A percentile compares a stretch with the other conserved stretches of the same genome.
Evolutionary conservation across 1,140 invertebrate genomes (phyloP).

Genomic region (Apocrypta bakeri): DNA sequence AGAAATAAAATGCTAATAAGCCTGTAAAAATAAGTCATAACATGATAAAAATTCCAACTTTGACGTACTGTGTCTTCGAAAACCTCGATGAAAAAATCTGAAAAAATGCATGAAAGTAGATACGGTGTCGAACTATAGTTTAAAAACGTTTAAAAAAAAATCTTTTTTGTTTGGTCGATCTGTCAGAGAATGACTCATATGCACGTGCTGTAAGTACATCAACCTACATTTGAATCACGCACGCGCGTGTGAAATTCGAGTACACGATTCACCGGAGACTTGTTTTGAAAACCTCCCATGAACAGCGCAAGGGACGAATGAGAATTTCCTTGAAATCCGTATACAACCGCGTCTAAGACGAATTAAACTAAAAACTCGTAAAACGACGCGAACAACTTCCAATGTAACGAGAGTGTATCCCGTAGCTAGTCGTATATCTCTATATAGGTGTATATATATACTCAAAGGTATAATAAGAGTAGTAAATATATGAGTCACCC

Average conservation of each 20-base stretch:
- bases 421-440: background rate
- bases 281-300: background rate
- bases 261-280: background rate
- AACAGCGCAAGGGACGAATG: background rate
- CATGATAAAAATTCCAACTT: too few species aligned
- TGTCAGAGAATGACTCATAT: too few species aligned
- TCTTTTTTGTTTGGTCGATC: too few species aligned
- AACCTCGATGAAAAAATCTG: too few species aligned
- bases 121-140: too few species aligned
- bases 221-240: background rate
- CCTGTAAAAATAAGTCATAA: too few species aligned
- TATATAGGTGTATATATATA: background rate
- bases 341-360: background rate
- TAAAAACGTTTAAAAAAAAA: too few species aligned
- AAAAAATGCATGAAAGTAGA: too few species aligned
- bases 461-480: too few species aligned
- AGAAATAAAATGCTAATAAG: too few species aligned
- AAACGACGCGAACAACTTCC: background rate
- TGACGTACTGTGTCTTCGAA: too few species aligned
- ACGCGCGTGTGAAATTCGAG: background rate
- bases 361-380: constrained; percentile 14
- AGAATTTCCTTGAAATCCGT: constrained; percentile 10
- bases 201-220: background rate
- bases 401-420: background rate
- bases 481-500: background rate